Conservation (phyloP, 2,797 vertebrate genomes). For the Clarias fuscus region DNA sequence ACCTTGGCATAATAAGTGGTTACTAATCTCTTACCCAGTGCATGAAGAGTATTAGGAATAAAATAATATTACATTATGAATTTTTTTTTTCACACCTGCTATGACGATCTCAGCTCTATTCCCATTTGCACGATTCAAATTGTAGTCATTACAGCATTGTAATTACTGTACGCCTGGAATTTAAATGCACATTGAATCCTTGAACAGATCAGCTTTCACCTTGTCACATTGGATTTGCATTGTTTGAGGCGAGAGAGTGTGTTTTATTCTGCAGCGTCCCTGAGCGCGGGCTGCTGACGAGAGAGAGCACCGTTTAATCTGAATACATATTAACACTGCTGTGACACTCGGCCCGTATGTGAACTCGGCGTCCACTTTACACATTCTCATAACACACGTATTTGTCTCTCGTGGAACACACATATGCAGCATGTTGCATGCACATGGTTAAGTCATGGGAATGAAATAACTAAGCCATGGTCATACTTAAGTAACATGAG, state of each 20-base stretch:
- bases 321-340: conserved; percentile 10
- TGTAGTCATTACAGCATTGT: background rate
- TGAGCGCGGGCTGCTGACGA: background rate
- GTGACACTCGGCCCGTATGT: background rate
- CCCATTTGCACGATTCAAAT: conserved; percentile 20
- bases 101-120: background rate
- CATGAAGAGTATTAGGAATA: background rate
- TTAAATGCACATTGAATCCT: conserved; percentile 13
- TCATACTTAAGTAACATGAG: too few relatives aligned
- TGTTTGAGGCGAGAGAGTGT: background rate
- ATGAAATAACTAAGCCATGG: background rate
- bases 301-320: conserved; percentile 5
- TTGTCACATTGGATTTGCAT: conserved; percentile 17
- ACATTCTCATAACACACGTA: background rate
- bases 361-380: background rate
- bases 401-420: background rate
- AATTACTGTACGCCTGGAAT: background rate
- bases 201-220: conserved; percentile 2
- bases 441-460: background rate
- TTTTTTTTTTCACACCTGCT: background rate
- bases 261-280: conserved; percentile 18
- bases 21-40: conserved; percentile 10
- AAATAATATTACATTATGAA: background rate
- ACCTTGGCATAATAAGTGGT: background rate
- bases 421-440: background rate